These are phyloP conservation scores for Oxyruncus cristatus DNA, from an alignment of 2,113 vertebrate genomes.

Conservation along the genomic window DNA sequence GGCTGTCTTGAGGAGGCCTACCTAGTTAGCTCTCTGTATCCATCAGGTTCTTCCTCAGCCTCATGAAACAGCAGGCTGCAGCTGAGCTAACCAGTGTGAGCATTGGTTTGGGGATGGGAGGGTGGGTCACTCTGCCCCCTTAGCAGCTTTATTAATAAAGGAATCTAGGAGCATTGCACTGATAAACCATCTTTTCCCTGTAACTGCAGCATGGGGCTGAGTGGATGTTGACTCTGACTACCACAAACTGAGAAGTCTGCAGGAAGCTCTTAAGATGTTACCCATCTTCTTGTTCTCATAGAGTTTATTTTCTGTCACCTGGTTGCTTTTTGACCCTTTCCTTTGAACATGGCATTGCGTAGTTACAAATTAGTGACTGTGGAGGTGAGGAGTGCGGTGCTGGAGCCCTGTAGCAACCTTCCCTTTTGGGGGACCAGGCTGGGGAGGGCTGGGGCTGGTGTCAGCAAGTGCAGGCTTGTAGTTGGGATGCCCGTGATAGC, in stretches of 20 bases:
- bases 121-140: not conserved
- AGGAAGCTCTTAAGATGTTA: not conserved
- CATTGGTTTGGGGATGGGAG: not conserved
- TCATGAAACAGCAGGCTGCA: accelerated
- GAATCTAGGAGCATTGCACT: not conserved
- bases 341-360: not conserved
- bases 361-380: not conserved
- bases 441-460: not conserved
- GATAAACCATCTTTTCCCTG: not conserved
- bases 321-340: not conserved
- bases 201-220: not conserved
- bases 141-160: not conserved
- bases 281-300: not conserved
- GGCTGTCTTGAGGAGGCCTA: not conserved
- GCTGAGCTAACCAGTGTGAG: not conserved
- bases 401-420: not conserved
- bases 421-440: not conserved
- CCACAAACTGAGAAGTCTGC: not conserved
- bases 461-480: not conserved
- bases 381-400: not conserved
- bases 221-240: not conserved
- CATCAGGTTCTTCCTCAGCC: not conserved
- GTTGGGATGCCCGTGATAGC: not conserved
- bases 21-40: not conserved
- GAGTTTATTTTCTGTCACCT: not conserved